Evolutionary conservation across 2,888 invertebrate species (phyloP), one percentile per base, ranked within the genome.

Genomic region (Drosophila cracens): DNA sequence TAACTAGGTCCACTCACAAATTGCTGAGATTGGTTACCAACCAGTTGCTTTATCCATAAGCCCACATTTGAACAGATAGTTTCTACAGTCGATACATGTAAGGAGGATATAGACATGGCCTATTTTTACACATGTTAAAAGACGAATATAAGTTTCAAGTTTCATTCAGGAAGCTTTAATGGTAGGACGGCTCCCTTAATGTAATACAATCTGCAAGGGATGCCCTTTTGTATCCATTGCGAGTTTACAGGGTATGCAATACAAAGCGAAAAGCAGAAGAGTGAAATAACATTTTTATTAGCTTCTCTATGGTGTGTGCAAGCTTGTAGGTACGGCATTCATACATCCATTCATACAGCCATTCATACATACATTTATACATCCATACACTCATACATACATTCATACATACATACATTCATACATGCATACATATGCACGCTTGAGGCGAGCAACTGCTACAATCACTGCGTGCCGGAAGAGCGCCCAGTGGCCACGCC

Each of bases 201-300:
- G 5, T 21, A 6, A 11, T 21, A 1, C 11, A 11, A 21, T 6
- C 4, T 25, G 16, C 4, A 7, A 4, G 46, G 4, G 46, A 46
- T 4, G 4, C 7, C 46, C 8, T 8, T 16, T 25, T 46, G 46
- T 4, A 16, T 5, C 6, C 38, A 5, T 51, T 33, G 38, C 0
- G 3, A 1, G 16, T n/a, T 29, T 48, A 4, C 38, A 62, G 48
- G 64, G 64, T 63, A 65, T 65, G 49, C 38, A 11, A 18, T 18
- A 1, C 29, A 62, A 56, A 66, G 36, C 18, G 61, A 36, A 27
- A 18, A 49, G 27, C 21, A 18, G 29, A 25, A 36, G 52, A 49
- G 27, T 27, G n/a, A 31, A 49, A 36, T 27, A 49, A 52, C 38
- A 53, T 46, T 75, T 79, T 70, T 82, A 81, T 84, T 81, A 82